A percentile compares a stretch with the other conserved stretches of the same genome.
Evolutionary conservation across 2,113 vertebrate species (phyloP).

Genomic region (Hemicordylus capensis): DNA sequence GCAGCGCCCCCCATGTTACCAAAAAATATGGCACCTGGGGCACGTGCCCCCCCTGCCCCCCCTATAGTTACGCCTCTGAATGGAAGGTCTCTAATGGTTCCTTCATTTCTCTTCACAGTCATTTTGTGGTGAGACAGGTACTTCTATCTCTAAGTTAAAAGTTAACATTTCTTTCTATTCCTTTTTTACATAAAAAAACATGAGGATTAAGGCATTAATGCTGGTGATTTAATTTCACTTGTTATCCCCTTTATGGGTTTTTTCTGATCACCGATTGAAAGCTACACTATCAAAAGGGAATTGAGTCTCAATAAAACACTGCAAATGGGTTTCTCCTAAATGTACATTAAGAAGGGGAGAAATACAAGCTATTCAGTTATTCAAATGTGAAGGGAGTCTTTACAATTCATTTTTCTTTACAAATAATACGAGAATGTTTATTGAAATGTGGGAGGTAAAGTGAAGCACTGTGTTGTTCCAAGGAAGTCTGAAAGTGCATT

Average conservation of each 20-base stretch:
- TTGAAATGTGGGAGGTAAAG: not conserved
- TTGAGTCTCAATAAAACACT: not conserved
- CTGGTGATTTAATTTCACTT: not conserved
- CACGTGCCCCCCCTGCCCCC: no score
- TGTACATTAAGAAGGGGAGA: not conserved
- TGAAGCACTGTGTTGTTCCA: constrained; percentile 1
- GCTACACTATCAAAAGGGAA: not conserved
- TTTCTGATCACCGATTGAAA: not conserved
- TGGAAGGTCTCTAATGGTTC: no score
- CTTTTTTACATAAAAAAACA: not conserved
- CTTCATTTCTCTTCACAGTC: not conserved
- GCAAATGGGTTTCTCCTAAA: not conserved
- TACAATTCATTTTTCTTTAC: not conserved
- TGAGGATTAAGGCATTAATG: not conserved
- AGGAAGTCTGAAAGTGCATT: constrained; percentile 25
- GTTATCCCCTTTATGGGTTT: not conserved
- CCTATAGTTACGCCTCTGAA: no score
- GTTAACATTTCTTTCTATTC: not conserved
- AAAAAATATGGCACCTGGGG: no score
- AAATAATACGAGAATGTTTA: not conserved
- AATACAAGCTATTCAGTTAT: not conserved
- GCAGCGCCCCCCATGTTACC: no score
- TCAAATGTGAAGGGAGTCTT: not conserved
- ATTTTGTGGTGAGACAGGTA: not conserved
- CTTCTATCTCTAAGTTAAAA: not conserved